These are phyloP conservation scores for Drosophila nikananu DNA, from an alignment of 1,140 invertebrate species.

Conservation along the genomic window DNA sequence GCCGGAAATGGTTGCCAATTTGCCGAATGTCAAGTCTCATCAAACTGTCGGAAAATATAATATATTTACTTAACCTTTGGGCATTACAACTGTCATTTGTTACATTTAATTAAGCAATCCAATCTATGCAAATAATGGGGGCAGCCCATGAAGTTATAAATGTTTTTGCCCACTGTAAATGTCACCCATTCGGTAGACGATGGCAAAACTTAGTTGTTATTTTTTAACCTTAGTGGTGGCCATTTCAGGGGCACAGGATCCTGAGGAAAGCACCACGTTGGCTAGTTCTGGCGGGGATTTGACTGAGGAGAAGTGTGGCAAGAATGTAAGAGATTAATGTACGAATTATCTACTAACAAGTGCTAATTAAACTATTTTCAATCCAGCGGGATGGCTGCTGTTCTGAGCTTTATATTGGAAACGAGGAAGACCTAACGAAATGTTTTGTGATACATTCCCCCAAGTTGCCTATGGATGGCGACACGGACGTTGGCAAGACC, in stretches of 20 bases:
- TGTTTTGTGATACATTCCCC: slow-evolving; percentile 58
- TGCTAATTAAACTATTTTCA: neutral
- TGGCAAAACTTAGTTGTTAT: slow-evolving; percentile 24
- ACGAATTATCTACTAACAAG: neutral
- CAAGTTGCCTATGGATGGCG: slow-evolving; percentile 41
- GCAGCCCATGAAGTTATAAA: slow-evolving; percentile 52
- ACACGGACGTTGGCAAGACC: slow-evolving; percentile 37
- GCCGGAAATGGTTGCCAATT: slow-evolving; percentile 33
- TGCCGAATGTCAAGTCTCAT: slow-evolving; percentile 17
- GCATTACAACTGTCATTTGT: slow-evolving; percentile 31
- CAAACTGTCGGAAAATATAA: slow-evolving; percentile 1
- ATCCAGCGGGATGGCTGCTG: slow-evolving; percentile 60
- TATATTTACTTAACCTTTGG: slow-evolving; percentile 4
- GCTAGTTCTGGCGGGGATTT: slow-evolving; percentile 6
- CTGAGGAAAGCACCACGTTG: slow-evolving; percentile 7
- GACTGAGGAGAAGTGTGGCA: slow-evolving; percentile 36
- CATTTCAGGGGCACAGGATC: slow-evolving; percentile 25
- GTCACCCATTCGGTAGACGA: slow-evolving; percentile 25
- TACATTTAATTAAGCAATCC: slow-evolving; percentile 63
- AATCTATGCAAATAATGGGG: slow-evolving; percentile 15
- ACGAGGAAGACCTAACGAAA: slow-evolving; percentile 46
- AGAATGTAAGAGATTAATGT: slow-evolving; percentile 16
- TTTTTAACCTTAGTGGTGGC: slow-evolving; percentile 20
- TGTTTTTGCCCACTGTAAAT: neutral
- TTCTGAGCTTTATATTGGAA: slow-evolving; percentile 40